Conservation (phyloP, 2,888 invertebrate species). For the Euspilapteryx auroguttella region DNA sequence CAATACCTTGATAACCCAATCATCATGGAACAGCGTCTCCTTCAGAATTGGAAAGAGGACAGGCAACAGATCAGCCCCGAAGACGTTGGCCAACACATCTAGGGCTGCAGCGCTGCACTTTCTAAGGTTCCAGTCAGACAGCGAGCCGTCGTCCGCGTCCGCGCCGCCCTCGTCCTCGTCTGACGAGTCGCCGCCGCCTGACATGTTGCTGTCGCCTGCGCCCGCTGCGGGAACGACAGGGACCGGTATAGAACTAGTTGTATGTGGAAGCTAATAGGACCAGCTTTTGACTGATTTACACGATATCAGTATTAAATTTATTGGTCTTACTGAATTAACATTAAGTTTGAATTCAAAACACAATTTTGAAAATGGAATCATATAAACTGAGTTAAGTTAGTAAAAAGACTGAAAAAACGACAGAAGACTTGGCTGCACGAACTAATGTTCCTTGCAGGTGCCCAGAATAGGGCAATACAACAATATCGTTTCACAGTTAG, state of each 20-base stretch:
- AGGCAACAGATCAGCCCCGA: conserved; percentile 90
- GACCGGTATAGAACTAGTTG: neutral
- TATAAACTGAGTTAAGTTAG: too few species aligned
- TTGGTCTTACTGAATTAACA: too few species aligned
- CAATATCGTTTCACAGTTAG: too few species aligned
- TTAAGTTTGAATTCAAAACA: too few species aligned
- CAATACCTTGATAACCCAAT: conserved; percentile 97
- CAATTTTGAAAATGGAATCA: too few species aligned
- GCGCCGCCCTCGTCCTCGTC: conserved; percentile 78
- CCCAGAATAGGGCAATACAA: too few species aligned
- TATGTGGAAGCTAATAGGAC: too few species aligned
- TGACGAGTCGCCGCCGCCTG: conserved; percentile 63
- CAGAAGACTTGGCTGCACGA: too few species aligned
- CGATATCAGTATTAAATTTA: too few species aligned
- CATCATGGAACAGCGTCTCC: conserved; percentile 91
- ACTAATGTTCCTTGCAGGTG: too few species aligned
- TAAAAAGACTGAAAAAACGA: too few species aligned
- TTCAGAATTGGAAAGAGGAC: conserved; percentile 94
- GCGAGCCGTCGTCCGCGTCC: conserved; percentile 82
- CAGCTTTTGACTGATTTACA: too few species aligned
- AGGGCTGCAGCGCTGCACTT: conserved; percentile 98
- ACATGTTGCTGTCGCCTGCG: conserved; percentile 57
- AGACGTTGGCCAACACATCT: conserved; percentile 96
- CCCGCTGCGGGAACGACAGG: conserved; percentile 21
- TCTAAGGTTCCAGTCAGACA: conserved; percentile 97